Evolutionary conservation across 2,797 vertebrate genomes (phyloP).

Genomic region (Girardinus metallicus): DNA sequence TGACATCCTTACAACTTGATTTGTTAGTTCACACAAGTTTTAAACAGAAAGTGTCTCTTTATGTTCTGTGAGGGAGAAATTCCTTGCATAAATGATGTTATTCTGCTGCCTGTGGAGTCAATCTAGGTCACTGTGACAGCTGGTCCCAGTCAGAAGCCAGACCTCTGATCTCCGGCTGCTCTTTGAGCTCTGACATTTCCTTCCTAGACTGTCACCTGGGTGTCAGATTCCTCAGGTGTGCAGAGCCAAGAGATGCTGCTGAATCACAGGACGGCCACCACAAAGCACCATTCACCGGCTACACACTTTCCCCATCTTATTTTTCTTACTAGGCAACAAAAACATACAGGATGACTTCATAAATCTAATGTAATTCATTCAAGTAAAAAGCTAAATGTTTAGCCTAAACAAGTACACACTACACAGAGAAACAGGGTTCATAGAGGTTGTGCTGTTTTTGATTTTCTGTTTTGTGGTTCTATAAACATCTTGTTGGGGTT

Average conservation of each 20-base stretch:
- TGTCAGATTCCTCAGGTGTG: conserved; percentile 73
- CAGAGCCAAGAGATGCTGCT: conserved; percentile 30
- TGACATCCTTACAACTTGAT: neutral
- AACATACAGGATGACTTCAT: neutral
- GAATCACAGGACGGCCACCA: conserved; percentile 18
- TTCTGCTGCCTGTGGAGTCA: conserved; percentile 23
- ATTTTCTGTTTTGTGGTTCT: neutral
- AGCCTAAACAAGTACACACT: neutral
- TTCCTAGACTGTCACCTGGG: conserved; percentile 50
- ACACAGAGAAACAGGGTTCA: neutral
- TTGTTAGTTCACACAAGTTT: neutral
- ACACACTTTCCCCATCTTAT: neutral
- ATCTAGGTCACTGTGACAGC: conserved; percentile 20
- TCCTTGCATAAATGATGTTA: conserved; percentile 7
- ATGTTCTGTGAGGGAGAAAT: neutral
- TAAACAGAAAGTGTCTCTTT: neutral
- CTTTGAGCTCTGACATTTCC: conserved; percentile 47
- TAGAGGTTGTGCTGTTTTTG: neutral
- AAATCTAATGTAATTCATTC: neutral
- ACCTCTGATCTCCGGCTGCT: conserved; percentile 35
- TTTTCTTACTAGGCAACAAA: neutral
- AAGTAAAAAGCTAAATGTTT: neutral
- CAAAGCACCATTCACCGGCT: conserved; percentile 61
- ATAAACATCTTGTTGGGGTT: neutral
- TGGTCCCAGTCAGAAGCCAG: neutral